Base-by-base conservation (phyloP, 1,140 invertebrate genomes). In the Tribolium castaneum region DNA sequence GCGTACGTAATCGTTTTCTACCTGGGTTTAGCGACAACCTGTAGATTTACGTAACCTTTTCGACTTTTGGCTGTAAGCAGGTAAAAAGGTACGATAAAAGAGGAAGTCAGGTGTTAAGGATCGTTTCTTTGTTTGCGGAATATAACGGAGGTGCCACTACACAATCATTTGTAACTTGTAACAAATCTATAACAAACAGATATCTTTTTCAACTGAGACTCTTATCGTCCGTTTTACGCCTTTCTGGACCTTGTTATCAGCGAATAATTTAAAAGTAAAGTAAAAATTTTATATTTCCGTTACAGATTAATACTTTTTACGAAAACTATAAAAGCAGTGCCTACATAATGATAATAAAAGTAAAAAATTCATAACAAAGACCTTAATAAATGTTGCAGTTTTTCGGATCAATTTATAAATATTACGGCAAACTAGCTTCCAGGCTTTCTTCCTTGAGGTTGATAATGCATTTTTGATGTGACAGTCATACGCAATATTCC, bases 51-150 rank as follows among this genome's bases (percentile, higher is more conserved):
- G 70, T 30, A 72, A 72, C 70, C 45, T 49, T 25, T 50, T 72
- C 70, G 70, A 72, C 70, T 72, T 72, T 51, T 51, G 12, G 4
- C 16, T 19, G 9, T n/a, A 25, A 72, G 19, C 70, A 72, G 70
- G 70, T 72, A 72, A 72, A 72, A 72, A 72, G n/a, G 34, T 16
- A n/a, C 39, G 50, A 72, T 70, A 59, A 70, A 66, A 45, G 35
- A 74, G 76, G 70, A 62, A 74, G 70, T 74, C 76, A 78, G 76
- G 76, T 78, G 76, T 74, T 73, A 72, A 78, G 51, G 52, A 56
- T 5, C 52, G 25, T 45, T 74, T 74, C 70, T 74, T 78, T 78
- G 76, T 78, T 78, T 78, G 70, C 30, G 6, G 66, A 71, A 66
- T 52, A 56, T 45, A 73, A 35, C 76, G 45, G 49, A 70, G 76